Base-by-base conservation (phyloP, 1,140 invertebrate species). In the Caligus rogercresseyi region DNA sequence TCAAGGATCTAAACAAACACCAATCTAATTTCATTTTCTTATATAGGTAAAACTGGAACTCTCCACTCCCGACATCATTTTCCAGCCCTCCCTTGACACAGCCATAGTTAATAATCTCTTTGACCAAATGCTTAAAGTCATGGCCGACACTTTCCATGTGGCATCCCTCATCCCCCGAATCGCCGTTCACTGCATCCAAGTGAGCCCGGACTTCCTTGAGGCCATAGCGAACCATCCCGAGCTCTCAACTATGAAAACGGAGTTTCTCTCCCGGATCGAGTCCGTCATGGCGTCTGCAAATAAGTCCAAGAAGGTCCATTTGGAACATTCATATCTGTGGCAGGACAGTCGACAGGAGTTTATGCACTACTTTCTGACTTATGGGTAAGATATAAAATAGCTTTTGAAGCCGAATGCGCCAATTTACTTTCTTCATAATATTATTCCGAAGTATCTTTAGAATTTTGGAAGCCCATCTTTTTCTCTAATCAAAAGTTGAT, bases 321-420 rank as follows among this genome's bases (percentile, higher is more conserved):
- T 70, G 72, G 72, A 78, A 4, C 89, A 87, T 69, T 81, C 85
- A 0, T 93, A 92, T 73, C 76, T 94, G n/a, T 95, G 90, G 90
- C 74, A 89, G 25, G 88, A 93, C 71, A 88, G 93, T 75, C 77
- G 89, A 61, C 79, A 86, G 67, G 80, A 83, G 57, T 84, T 87
- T 66, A 86, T 94, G 84, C 79, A 88, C 66, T 86, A 92, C 73
- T 94, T 95, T 74, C 74, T 95, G 25, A 81, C 83, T 24, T 95
- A 92, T 69, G 86, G 87, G 31, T 43, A 43, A 11, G n/a, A 11
- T 43, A 7, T 11, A 43, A 43, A 7, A 43, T 52, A 80, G 86
- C 66, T 51, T 15, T n/a, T n/a, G 43, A 51, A 51, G n/a, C 43
- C n/a, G 15, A n/a, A 15, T 51, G 43, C n/a, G 43, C 15, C 43